These are phyloP conservation scores for Chionodraco myersi DNA, from an alignment of 2,113 vertebrate genomes.

Conservation along the genomic window DNA sequence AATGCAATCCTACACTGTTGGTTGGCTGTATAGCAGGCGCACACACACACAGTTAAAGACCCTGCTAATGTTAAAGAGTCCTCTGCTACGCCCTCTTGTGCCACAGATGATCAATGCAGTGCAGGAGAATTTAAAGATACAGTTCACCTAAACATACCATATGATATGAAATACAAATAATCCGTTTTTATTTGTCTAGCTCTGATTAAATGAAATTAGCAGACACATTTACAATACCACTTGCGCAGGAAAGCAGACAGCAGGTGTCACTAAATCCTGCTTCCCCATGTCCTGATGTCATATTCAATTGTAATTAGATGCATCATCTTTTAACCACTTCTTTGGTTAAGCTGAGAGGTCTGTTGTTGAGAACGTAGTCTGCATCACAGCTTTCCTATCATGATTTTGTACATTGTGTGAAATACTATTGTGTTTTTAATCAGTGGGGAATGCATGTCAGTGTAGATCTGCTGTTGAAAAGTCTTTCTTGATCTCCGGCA, in stretches of 20 bases:
- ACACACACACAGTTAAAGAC: background rate
- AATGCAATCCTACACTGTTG: constrained; percentile 4
- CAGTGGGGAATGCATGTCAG: background rate
- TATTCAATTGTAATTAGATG: background rate
- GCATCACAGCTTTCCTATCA: background rate
- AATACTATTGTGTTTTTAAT: background rate
- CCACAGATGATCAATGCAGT: constrained; percentile 7
- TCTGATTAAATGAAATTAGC: too few species aligned
- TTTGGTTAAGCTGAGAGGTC: background rate
- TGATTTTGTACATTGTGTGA: background rate
- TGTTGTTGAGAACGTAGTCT: background rate
- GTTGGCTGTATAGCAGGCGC: background rate
- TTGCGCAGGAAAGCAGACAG: background rate
- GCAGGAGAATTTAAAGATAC: constrained; percentile 6
- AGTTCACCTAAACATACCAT: background rate
- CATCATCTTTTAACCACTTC: too few species aligned
- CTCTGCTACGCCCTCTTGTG: constrained; percentile 33
- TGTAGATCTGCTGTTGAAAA: background rate
- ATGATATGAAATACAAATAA: background rate
- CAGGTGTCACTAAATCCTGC: background rate
- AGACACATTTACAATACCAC: background rate
- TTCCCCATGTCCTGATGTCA: background rate
- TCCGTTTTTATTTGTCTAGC: background rate
- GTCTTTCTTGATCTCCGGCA: background rate
- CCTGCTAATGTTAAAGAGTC: background rate